phyloP scores from a whole-genome alignment of 2,888 invertebrate species.

The Molanna angustata region DNA sequence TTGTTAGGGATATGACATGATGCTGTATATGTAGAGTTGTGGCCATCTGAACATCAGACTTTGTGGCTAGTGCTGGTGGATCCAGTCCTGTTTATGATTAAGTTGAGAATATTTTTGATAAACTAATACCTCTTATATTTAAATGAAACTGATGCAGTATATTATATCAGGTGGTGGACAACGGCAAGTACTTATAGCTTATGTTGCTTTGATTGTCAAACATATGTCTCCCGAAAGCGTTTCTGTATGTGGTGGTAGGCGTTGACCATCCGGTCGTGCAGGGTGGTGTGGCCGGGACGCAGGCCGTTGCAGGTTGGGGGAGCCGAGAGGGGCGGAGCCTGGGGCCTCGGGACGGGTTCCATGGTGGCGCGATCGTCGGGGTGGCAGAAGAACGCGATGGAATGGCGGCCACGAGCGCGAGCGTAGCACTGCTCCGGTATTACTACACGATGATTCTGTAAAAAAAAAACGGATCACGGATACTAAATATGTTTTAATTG shows the following conservation, averaged over 20 bases:
- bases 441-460: conserved; percentile 68
- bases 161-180: too few relatives aligned
- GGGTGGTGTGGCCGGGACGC: conserved; percentile 48
- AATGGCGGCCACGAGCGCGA: conserved; percentile 66
- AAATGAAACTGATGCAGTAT: too few relatives aligned
- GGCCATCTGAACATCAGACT: too few relatives aligned
- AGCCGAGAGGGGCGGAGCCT: conserved; percentile 49
- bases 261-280: conserved; percentile 59
- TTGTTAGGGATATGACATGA: too few relatives aligned
- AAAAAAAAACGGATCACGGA: too few relatives aligned
- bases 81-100: too few relatives aligned
- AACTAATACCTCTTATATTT: too few relatives aligned
- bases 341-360: conserved; percentile 50
- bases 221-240: conserved; percentile 68
- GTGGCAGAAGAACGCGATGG: conserved; percentile 75
- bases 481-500: too few relatives aligned
- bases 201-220: background rate
- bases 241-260: conserved; percentile 71
- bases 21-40: too few relatives aligned
- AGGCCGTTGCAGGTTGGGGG: conserved; percentile 42
- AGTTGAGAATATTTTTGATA: too few relatives aligned
- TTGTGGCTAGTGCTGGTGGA: too few relatives aligned
- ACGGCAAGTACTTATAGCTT: background rate
- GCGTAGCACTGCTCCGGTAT: conserved; percentile 64
- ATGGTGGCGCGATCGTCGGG: conserved; percentile 60